phyloP scores from a whole-genome alignment of 1,140 invertebrate genomes.

The Papilio aristodemus region DNA sequence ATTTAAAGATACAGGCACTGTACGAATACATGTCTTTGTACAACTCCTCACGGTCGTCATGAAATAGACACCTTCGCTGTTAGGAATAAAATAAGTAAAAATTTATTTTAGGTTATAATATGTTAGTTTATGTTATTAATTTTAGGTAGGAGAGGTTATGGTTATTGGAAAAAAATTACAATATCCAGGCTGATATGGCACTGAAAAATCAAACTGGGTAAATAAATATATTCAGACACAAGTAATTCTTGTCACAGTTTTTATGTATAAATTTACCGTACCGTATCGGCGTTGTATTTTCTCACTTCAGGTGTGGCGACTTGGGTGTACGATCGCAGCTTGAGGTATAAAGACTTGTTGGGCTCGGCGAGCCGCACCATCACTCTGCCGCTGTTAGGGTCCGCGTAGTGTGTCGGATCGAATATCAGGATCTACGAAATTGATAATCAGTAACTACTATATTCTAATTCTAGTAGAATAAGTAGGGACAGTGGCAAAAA shows the following conservation, averaged over 20 bases:
- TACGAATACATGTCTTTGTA: constrained; percentile 78
- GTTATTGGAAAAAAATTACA: no score
- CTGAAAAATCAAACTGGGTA: no score
- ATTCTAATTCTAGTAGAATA: no score
- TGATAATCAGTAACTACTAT: background rate
- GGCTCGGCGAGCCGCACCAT: constrained; percentile 50
- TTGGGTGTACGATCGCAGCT: constrained; percentile 56
- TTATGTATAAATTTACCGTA: constrained; percentile 34
- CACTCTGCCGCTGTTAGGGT: constrained; percentile 53
- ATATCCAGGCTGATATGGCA: no score
- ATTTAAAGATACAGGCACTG: constrained; percentile 82
- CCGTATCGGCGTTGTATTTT: constrained; percentile 53
- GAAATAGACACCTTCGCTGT: constrained; percentile 81
- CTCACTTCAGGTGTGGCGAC: constrained; percentile 57
- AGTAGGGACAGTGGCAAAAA: no score
- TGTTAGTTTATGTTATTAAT: no score
- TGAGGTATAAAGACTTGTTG: constrained; percentile 38
- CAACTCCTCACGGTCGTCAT: constrained; percentile 63
- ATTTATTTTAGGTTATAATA: background rate
- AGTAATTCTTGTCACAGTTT: no score
- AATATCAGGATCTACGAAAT: constrained; percentile 55
- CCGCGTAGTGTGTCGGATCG: constrained; percentile 57
- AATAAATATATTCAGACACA: no score
- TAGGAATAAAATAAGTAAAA: constrained; percentile 34
- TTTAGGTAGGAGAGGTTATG: no score